Evolutionary conservation across 2,888 invertebrate genomes (phyloP).

Genomic region (Nezara viridula): DNA sequence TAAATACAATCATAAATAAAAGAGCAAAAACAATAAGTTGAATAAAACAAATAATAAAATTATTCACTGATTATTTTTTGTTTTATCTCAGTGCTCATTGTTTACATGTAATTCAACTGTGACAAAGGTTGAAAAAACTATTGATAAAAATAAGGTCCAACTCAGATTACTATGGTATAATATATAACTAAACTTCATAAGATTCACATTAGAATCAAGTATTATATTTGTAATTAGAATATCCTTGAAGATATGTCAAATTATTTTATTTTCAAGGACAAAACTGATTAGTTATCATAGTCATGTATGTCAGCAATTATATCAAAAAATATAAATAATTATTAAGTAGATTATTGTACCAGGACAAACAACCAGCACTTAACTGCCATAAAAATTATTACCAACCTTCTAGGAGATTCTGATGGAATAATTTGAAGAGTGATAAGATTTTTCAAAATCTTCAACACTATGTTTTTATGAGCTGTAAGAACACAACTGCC

Average conservation of each 20-base stretch:
- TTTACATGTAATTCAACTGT: background rate
- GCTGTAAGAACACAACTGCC: constrained; percentile 82
- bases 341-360: background rate
- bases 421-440: constrained; percentile 79
- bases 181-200: too few species aligned
- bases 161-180: background rate
- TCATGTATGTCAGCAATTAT: background rate
- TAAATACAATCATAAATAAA: background rate
- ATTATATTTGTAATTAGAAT: background rate
- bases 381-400: background rate
- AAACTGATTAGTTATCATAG: background rate
- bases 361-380: background rate
- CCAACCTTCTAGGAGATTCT: constrained; percentile 76
- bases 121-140: background rate
- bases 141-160: background rate
- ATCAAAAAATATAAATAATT: background rate
- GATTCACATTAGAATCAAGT: background rate
- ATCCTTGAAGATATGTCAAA: constrained; percentile 18
- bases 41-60: too few species aligned
- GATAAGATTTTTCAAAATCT: constrained; percentile 77
- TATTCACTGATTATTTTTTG: background rate
- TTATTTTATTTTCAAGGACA: background rate
- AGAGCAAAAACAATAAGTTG: background rate
- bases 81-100: background rate
- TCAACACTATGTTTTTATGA: constrained; percentile 79